Percentiles rank a stretch among this genome's conserved stretches.
Evolutionary conservation across 2,797 vertebrate species (phyloP).

Genomic region (Agapornis canus): DNA sequence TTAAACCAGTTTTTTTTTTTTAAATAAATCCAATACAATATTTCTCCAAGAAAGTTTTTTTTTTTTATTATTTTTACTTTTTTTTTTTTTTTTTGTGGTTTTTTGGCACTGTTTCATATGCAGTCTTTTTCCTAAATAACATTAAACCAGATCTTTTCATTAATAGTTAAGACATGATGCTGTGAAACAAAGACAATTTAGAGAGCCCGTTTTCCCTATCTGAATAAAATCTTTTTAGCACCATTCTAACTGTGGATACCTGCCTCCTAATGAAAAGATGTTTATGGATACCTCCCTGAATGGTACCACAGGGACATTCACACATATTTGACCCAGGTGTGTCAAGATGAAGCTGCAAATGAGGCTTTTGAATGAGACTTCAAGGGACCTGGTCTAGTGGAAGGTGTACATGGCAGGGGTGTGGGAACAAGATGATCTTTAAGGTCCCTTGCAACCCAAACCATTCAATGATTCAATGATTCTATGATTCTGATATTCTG

Average conservation of each 20-base stretch:
- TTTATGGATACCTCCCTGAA: background rate
- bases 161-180: background rate
- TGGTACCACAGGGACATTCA: background rate
- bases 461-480: background rate
- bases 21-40: background rate
- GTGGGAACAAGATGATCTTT: background rate
- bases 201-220: background rate
- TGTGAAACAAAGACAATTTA: background rate
- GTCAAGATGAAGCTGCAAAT: background rate
- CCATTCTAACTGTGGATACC: background rate
- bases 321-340: background rate
- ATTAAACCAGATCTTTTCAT: background rate
- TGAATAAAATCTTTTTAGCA: background rate
- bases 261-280: background rate
- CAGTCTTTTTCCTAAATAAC: constrained; percentile 29
- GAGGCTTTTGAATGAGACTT: background rate
- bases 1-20: background rate
- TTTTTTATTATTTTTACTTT: background rate
- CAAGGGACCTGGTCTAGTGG: background rate
- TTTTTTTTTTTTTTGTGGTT: background rate
- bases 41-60: constrained; percentile 2
- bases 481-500: background rate
- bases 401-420: background rate
- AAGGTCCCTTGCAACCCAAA: background rate
- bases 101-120: background rate